Evolutionary conservation across 2,113 vertebrate genomes (phyloP).

Genomic region (Acanthisitta chloris): DNA sequence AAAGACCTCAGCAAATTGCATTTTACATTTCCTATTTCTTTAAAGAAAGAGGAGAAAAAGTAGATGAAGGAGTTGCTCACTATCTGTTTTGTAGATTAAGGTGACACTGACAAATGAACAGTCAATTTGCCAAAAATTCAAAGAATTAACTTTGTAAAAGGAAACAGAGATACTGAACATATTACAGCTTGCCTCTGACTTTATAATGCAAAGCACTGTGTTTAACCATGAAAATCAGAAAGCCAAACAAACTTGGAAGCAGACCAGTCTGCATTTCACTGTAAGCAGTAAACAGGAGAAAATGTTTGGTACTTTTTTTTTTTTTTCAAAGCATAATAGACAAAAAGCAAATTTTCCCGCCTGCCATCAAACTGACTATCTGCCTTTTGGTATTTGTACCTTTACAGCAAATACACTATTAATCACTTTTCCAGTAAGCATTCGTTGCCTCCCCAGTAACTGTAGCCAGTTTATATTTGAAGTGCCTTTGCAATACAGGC

Average conservation of each 20-base stretch:
- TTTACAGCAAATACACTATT: background rate
- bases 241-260: background rate
- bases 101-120: slow-evolving; percentile 23
- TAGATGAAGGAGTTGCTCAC: background rate
- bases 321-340: background rate
- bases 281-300: background rate
- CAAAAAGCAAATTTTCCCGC: background rate
- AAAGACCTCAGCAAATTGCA: background rate
- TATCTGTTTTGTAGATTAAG: slow-evolving; percentile 22
- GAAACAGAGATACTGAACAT: background rate
- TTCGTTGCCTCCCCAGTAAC: background rate
- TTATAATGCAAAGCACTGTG: background rate
- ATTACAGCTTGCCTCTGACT: background rate
- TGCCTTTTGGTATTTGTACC: background rate
- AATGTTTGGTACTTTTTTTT: background rate
- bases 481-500: background rate
- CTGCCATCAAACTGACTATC: background rate
- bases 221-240: background rate
- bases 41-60: background rate
- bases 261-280: background rate
- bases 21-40: background rate
- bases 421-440: background rate
- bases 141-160: slow-evolving; percentile 9
- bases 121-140: slow-evolving; percentile 32
- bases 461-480: background rate